phyloP scores from a whole-genome alignment of 2,113 vertebrate species.

The Parotia lawesii region DNA sequence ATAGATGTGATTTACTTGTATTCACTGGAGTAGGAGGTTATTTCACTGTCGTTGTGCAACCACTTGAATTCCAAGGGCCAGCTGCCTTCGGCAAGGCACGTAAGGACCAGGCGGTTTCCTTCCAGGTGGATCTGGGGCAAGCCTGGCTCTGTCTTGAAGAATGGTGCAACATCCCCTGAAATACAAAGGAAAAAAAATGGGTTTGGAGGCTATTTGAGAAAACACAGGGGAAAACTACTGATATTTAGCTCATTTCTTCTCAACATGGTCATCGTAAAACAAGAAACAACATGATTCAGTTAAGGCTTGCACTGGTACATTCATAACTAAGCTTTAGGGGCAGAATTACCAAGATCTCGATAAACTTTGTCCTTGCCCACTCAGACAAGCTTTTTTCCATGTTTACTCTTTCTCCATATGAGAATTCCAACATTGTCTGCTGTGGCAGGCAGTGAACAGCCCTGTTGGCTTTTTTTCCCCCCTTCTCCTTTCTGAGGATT shows the following conservation, averaged over 20 bases:
- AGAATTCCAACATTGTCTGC: neutral
- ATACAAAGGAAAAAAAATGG: neutral
- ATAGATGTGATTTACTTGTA: slow-evolving; percentile 80
- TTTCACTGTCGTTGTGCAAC: slow-evolving; percentile 80
- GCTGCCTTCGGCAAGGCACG: slow-evolving; percentile 92
- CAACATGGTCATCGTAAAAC: neutral
- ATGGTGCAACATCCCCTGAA: slow-evolving; percentile 81
- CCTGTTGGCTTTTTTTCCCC: fast-evolving
- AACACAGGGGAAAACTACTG: neutral
- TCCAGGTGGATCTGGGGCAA: slow-evolving; percentile 82
- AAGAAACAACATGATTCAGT: neutral
- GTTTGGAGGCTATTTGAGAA: neutral
- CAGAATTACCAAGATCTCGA: neutral
- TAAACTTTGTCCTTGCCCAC: neutral
- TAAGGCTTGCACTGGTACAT: neutral
- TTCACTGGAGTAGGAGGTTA: slow-evolving; percentile 83
- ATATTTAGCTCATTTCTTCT: neutral
- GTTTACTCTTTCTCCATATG: neutral
- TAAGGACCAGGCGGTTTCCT: slow-evolving; percentile 90
- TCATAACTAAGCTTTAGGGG: neutral
- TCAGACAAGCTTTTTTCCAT: neutral
- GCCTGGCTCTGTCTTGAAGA: slow-evolving; percentile 81
- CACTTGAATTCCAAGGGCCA: slow-evolving; percentile 96
- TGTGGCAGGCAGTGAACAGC: neutral
- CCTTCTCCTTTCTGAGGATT: neutral